Percentiles rank a stretch among this genome's conserved stretches.
These are phyloP conservation scores for Acanthosepion lycidas DNA, from an alignment of 2,888 invertebrate species.

Conservation along the genomic window DNA sequence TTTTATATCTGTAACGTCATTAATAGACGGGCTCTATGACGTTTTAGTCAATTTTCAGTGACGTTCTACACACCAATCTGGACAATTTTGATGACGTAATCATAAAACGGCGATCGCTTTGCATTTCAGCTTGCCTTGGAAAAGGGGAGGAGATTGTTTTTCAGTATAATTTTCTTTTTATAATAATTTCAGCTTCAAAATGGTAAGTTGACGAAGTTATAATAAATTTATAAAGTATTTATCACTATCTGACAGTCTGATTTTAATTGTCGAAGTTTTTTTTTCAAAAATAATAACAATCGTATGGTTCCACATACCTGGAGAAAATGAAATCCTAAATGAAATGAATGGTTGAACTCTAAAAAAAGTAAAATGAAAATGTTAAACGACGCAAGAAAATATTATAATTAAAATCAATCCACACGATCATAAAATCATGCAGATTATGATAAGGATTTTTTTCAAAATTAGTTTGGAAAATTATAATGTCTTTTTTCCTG, in stretches of 20 bases:
- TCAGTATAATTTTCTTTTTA: background rate
- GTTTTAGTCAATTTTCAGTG: background rate
- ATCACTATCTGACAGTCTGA: background rate
- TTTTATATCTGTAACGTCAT: too few relatives aligned
- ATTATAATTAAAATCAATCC: too few relatives aligned
- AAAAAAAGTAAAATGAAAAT: too few relatives aligned
- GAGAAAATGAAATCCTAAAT: background rate
- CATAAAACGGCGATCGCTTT: background rate
- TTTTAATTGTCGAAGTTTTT: background rate
- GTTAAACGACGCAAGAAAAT: too few relatives aligned
- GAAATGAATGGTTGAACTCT: background rate
- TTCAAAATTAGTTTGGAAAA: too few relatives aligned
- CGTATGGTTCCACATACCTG: background rate
- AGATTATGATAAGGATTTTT: too few relatives aligned
- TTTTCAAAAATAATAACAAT: background rate
- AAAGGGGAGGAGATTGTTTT: slow-evolving; percentile 10
- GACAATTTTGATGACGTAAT: background rate
- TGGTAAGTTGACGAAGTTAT: background rate
- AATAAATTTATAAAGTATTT: background rate
- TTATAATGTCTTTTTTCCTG: too few relatives aligned
- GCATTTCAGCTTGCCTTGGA: background rate
- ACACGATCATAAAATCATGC: too few relatives aligned
- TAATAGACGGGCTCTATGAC: background rate
- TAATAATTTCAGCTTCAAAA: background rate
- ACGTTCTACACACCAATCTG: background rate